Evolutionary conservation across 2,888 invertebrate genomes (phyloP), one percentile per base, ranked within the genome.

Genomic region (Esperia sulphurella): DNA sequence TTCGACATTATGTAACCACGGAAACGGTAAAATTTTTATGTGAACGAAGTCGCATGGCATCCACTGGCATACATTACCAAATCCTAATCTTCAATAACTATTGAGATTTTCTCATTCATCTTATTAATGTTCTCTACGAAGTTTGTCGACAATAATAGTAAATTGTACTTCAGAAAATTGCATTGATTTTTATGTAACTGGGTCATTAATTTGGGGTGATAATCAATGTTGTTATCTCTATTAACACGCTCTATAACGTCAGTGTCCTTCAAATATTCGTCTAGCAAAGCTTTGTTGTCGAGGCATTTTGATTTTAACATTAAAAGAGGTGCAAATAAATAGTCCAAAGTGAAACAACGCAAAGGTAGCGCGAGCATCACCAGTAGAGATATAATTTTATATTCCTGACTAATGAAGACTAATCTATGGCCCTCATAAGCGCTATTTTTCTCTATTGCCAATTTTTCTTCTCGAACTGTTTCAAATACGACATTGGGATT

Each of bases 401-500:
- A 59, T 59, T 60, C 48, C 47, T 29, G 21, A 43, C 12, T 61
- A 65, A 70, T 63, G 61, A 66, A 70, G 66, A 65, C 57, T 61
- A 61, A 68, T 65, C 58, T 63, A 70, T 57, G 46, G 41, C 35
- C 28, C 14, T 14, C 51, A n/a, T 21, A 13, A 12, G 9, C 33
- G 1, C 41, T 42, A 37, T 39, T 40, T 50, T 46, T 58, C 59
- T 54, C 41, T 53, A 46, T 50, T 14, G 38, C 28, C 35, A 21
- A 50, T 51, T 41, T 49, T 45, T 41, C 21, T 30, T 45, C n/a
- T 45, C 45, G 31, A 10, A 31, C 31, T 9, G 8, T 31, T 31
- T 31, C 31, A 31, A 21, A 5, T 3, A 21, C 21, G 21, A 21
- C 21, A 2, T 21, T 21, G 21, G 5, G 21, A 21, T 21, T 21